phyloP scores from a whole-genome alignment of 2,797 vertebrate genomes.

The Danio kyathit region DNA sequence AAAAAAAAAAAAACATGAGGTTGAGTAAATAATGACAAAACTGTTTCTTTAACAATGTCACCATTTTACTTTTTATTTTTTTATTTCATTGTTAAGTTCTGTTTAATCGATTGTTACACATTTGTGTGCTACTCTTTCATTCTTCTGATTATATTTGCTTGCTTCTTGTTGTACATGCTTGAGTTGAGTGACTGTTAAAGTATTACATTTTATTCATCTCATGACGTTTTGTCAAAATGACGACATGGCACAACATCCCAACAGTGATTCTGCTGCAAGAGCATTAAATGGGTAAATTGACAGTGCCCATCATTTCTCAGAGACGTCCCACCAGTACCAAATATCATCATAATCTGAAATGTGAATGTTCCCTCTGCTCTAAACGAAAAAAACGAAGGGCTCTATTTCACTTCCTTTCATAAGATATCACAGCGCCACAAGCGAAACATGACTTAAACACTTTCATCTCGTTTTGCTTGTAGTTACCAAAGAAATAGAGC shows the following conservation, averaged over 20 bases:
- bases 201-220: slow-evolving; percentile 46
- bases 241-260: slow-evolving; percentile 66
- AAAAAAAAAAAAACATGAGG: not conserved
- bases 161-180: slow-evolving; percentile 73
- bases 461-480: slow-evolving; percentile 54
- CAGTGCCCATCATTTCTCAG: slow-evolving; percentile 26
- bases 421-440: slow-evolving; percentile 9
- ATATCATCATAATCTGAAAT: slow-evolving; percentile 57
- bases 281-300: slow-evolving; percentile 23
- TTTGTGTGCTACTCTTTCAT: slow-evolving; percentile 54
- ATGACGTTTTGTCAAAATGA: slow-evolving; percentile 63
- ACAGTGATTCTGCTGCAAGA: slow-evolving; percentile 47
- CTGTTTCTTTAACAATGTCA: slow-evolving; percentile 56
- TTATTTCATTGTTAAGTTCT: slow-evolving; percentile 50
- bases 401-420: slow-evolving; percentile 62
- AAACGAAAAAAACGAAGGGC: slow-evolving; percentile 69
- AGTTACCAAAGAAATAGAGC: slow-evolving; percentile 73
- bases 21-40: not conserved
- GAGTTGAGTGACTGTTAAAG: slow-evolving; percentile 71
- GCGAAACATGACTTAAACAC: slow-evolving; percentile 34
- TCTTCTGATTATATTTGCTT: slow-evolving; percentile 73
- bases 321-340: not conserved
- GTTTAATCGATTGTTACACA: slow-evolving; percentile 69
- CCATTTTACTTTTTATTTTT: slow-evolving; percentile 1
- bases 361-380: slow-evolving; percentile 69